Base-by-base conservation (phyloP, 2,113 vertebrate genomes). In the Uria lomvia region DNA sequence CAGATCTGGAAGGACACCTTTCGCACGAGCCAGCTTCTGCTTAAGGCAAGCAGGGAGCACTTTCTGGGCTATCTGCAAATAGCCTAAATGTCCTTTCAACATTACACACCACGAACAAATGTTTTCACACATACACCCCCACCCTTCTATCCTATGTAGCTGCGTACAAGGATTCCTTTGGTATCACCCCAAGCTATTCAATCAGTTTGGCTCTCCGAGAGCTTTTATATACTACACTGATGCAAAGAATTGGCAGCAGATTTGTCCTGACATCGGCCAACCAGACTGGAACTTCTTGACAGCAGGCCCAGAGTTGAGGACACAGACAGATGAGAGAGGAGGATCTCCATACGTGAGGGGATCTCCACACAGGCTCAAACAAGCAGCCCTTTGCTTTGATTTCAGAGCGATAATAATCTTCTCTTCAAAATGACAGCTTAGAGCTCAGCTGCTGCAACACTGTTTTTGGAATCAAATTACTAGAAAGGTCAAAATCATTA, bases 401-500 rank as follows among this genome's bases (percentile, higher is more conserved):
- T 94, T 90, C 59, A 43, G 86, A 85, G 49, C 2, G 18, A 71
- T 59, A 85, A 83, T 82, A 89, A 85, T 73, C 70, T 93, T 90
- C 85, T 80, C 65, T 78, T 81, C 86, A 75, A 93, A 94, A 88
- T 88, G 86, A 94, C 93, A 93, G 93, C 72, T 89, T 36, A 75
- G 73, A 66, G 77, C 76, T 95, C 96, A 87, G 90, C n/a, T 91
- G 80, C 94, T 83, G 82, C 83, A 68, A 52, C 58, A 58, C 88
- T 73, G 53, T 12, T 90, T 91, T 96, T 83, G 95, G 83, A 98
- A 97, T 97, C 88, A 94, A 97, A 97, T 97, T 97, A 97, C 96
- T 43, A 49, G 66, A 98, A 98, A 98, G 98, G 97, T 98, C 97
- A 96, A 95, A 92, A 53, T 91, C 56, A 63, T 97, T 97, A 97